Evolutionary conservation across 2,113 vertebrate species (phyloP).

Genomic region (Galemys pyrenaicus): DNA sequence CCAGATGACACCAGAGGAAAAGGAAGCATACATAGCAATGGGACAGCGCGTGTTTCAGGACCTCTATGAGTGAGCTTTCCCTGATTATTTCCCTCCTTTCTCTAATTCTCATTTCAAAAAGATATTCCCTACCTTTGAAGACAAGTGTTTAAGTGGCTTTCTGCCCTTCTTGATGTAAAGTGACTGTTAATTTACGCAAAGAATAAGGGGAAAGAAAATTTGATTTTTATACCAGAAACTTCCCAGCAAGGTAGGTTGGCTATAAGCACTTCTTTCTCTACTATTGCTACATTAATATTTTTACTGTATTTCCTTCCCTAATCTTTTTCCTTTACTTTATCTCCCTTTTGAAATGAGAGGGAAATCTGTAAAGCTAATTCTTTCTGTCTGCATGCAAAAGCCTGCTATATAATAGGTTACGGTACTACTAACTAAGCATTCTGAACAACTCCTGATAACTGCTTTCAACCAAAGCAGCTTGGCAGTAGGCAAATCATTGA

Average conservation of each 20-base stretch:
- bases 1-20: constrained; percentile 96
- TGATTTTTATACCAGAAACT: constrained; percentile 70
- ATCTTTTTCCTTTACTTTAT: constrained; percentile 39
- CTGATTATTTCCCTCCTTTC: background rate
- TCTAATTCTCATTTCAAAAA: constrained; percentile 66
- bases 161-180: background rate
- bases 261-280: constrained; percentile 19
- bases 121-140: constrained; percentile 60
- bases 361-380: background rate
- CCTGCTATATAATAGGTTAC: background rate
- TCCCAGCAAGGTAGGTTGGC: constrained; percentile 26
- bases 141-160: constrained; percentile 43
- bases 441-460: constrained; percentile 12
- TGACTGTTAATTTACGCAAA: constrained; percentile 57
- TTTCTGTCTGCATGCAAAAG: background rate
- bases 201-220: background rate
- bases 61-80: constrained; percentile 92
- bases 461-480: constrained; percentile 44
- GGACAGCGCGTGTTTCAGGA: constrained; percentile 96
- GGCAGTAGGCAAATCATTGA: background rate
- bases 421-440: constrained; percentile 24
- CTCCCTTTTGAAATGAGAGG: constrained; percentile 23
- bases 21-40: constrained; percentile 98
- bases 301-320: constrained; percentile 50
- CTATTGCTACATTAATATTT: constrained; percentile 50